These are phyloP conservation scores for Orthonevra nobilis DNA, from an alignment of 2,888 invertebrate species.

Conservation along the genomic window DNA sequence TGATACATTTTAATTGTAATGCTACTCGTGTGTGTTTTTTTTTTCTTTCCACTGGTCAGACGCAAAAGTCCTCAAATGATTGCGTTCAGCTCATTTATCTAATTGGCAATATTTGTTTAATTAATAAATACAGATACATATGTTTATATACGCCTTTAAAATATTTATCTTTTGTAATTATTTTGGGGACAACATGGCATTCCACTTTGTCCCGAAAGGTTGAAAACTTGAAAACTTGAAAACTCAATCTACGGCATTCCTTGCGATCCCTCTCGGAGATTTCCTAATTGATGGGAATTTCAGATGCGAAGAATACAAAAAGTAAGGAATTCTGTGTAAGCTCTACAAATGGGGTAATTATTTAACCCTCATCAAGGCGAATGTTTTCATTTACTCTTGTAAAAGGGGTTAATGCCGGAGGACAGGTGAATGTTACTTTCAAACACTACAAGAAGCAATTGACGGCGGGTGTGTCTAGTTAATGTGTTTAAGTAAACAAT, in stretches of 20 bases:
- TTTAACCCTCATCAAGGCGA: constrained; percentile 70
- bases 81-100: constrained; percentile 8
- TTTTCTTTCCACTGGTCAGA: constrained; percentile 48
- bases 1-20: constrained; percentile 67
- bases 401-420: constrained; percentile 41
- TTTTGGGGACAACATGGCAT: constrained; percentile 9
- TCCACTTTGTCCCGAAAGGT: constrained; percentile 7
- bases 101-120: constrained; percentile 44
- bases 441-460: constrained; percentile 25
- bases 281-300: constrained; percentile 64
- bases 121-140: no score
- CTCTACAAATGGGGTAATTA: constrained; percentile 70
- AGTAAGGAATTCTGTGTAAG: constrained; percentile 52
- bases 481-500: constrained; percentile 3
- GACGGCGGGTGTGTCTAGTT: constrained; percentile 11
- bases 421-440: constrained; percentile 6
- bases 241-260: constrained; percentile 58
- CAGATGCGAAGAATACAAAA: constrained; percentile 11
- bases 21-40: no score
- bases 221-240: constrained; percentile 50
- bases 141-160: background rate
- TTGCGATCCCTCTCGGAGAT: constrained; percentile 31
- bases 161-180: constrained; percentile 1
- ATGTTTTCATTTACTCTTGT: constrained; percentile 60
- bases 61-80: constrained; percentile 19